These are phyloP conservation scores for Heliconius hewitsoni DNA, from an alignment of 1,140 invertebrate species.

Conservation along the genomic window DNA sequence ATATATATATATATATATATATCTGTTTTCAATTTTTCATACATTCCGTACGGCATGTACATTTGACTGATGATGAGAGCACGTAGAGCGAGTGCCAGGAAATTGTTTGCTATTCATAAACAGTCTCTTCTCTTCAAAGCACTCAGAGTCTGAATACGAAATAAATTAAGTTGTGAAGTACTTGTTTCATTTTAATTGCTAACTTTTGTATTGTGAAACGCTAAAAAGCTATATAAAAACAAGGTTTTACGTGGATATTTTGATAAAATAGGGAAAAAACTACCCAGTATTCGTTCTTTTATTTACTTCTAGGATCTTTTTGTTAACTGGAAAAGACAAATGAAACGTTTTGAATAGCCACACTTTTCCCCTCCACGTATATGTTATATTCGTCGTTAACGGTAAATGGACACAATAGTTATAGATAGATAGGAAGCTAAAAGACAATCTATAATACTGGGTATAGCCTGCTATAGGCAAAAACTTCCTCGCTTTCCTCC, in stretches of 20 bases:
- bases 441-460: too few species aligned
- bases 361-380: too few species aligned
- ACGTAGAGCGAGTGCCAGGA: neutral
- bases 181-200: neutral
- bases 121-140: conserved; percentile 1
- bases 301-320: neutral
- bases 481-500: too few species aligned
- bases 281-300: neutral
- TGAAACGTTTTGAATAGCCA: too few species aligned
- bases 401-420: too few species aligned
- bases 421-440: too few species aligned
- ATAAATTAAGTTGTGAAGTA: neutral
- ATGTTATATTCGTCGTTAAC: too few species aligned
- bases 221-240: neutral
- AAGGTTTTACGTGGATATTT: neutral
- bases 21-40: neutral
- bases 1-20: too few species aligned
- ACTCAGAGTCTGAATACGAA: conserved; percentile 4
- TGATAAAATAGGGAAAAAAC: neutral
- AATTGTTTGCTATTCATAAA: conserved; percentile 7
- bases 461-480: too few species aligned
- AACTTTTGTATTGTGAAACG: neutral
- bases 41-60: neutral
- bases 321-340: too few species aligned
- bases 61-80: conserved; percentile 10